Base-by-base conservation (phyloP, 2,888 invertebrate genomes). In the Cerceris ruficornis region DNA sequence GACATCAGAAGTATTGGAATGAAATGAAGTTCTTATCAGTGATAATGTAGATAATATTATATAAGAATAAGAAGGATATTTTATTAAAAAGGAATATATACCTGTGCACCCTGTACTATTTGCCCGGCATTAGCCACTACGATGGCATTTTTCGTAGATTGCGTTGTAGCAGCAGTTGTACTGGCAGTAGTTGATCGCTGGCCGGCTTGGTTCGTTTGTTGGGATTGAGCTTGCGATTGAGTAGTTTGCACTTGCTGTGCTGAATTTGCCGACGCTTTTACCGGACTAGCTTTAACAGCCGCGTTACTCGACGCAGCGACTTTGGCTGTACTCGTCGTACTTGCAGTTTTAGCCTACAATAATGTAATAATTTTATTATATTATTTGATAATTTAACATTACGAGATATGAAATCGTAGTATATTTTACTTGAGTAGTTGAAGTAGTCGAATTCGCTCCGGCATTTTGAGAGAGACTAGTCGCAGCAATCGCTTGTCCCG, bases 401-500 rank as follows among this genome's bases (percentile, higher is more conserved):
- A 60, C 13, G 5, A 4, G 11, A 11, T 9, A 52, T n/a, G 9
- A 61, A 50, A 11, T 41, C 52, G 9, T 41, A 13, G 8, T 42
- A 59, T 46, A 59, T 54, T 60, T 75, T 69, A 85, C 82, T 65
- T 84, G 77, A 11, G 84, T 82, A 14, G 80, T 69, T 6, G 80
- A 52, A 9, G 80, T 73, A 65, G 80, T 87, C 6, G 77, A 72
- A 14, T 77, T 80, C 0, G 82, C 75, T n/a, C 70, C 75, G n/a
- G 72, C 55, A 11, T 70, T 69, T 70, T 83, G 85, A n/a, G 86
- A 46, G 39, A 68, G 59, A 4, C 28, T 28, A 28, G 94, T 94
- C 28, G 93, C 91, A 8, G 94, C 93, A 58, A 95, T 93, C 0
- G 92, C 86, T 88, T 95, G 95, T 7, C 94, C 94, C 9, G 95